Evolutionary conservation across 2,888 invertebrate genomes (phyloP), one percentile per base, ranked within the genome.

Genomic region (Agelastica alni): DNA sequence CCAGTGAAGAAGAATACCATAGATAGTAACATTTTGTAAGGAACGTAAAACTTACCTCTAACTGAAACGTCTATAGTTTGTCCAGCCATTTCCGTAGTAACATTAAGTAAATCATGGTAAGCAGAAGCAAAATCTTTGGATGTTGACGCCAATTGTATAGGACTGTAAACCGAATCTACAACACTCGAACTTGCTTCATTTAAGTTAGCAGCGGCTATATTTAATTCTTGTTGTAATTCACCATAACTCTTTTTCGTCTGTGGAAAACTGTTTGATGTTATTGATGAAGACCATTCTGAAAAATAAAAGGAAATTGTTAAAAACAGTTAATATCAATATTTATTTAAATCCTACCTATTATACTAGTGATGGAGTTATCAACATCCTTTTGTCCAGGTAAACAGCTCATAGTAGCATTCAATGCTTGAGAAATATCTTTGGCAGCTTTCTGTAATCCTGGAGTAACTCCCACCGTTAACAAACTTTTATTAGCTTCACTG

Each of bases 351-450:
- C 43, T 52, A 60, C 60, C 59, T 56, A 86, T 88, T 61, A 96
- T 93, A 65, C 85, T 87, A 59, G 87, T 85, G 64, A 95, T 85
- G 0, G 93, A 93, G 13, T 87, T 84, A 72, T 97, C 96, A n/a
- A 98, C 89, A 72, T 96, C 96, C 47, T 89, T 86, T 74, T 96
- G 95, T 0, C 96, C 95, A 0, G 97, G 96, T 34, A 97, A 83
- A 59, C 93, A 92, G 62, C 89, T 89, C 46, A 96, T 85, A 61
- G 88, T 87, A 61, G 81, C 83, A 65, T 84, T 84, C 45, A 89
- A 75, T 1, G 80, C 77, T 54, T 68, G 72, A 0, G 79, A 75
- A 0, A 93, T 87, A 59, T 88, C 86, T 66, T 87, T 88, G 2
- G 89, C 89, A 0, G 91, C 87, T 60, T 85, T 84, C 9, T 87